A percentile compares a stretch with the other conserved stretches of the same genome.
phyloP scores from a whole-genome alignment of 2,113 vertebrate genomes.

The Oxyura jamaicensis region DNA sequence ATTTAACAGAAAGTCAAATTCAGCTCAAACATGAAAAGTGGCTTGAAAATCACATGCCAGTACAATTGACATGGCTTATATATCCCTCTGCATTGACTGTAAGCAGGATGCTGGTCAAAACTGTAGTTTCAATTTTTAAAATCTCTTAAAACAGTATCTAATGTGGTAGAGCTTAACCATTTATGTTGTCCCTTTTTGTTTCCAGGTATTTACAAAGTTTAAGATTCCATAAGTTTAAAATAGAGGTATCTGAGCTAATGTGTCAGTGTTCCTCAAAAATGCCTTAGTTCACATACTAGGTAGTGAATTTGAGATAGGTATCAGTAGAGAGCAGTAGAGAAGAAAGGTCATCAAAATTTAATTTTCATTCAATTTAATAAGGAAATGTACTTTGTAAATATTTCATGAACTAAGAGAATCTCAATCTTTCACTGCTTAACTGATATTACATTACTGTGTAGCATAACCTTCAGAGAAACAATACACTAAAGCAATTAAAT shows the following conservation, averaged over 20 bases:
- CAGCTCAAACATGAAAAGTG: neutral
- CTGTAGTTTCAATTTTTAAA: neutral
- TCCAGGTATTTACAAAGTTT: neutral
- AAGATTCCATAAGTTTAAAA: neutral
- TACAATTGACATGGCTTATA: neutral
- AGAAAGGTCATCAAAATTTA: neutral
- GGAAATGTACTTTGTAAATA: neutral
- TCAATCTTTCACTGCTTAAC: neutral
- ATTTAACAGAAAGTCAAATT: neutral
- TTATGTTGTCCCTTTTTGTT: accelerated
- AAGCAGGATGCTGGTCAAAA: neutral
- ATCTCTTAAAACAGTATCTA: neutral
- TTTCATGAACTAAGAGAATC: neutral
- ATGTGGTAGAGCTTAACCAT: neutral
- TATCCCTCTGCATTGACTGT: neutral
- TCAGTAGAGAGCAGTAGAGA: neutral
- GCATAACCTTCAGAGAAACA: neutral
- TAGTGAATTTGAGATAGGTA: neutral
- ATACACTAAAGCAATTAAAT: neutral
- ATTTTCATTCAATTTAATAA: neutral
- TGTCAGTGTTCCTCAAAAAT: neutral
- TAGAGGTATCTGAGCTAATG: neutral
- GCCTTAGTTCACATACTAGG: neutral
- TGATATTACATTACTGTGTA: neutral
- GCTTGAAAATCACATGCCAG: neutral